Conservation (phyloP, 2,113 vertebrate genomes). For the Trochalopteron elliotii region DNA sequence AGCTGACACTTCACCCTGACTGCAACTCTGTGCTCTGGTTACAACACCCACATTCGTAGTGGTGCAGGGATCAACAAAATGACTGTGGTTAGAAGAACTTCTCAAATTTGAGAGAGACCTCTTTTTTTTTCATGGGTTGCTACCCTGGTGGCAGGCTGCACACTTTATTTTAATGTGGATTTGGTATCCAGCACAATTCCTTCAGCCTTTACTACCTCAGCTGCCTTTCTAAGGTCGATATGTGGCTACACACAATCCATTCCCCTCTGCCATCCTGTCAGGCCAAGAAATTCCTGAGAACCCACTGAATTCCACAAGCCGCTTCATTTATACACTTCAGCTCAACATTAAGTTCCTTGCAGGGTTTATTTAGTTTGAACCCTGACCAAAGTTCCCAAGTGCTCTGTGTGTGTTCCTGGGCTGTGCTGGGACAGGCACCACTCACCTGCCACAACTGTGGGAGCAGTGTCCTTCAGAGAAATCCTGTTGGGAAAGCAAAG, state of each 20-base stretch:
- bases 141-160: not conserved
- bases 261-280: not conserved
- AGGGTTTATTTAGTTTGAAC: not conserved
- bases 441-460: accelerated
- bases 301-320: not conserved
- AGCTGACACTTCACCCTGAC: not conserved
- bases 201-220: not conserved
- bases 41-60: accelerated
- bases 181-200: not conserved
- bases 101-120: not conserved
- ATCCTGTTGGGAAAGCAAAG: not conserved
- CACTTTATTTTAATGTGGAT: not conserved
- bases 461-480: not conserved
- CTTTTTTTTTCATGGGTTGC: not conserved
- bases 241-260: not conserved
- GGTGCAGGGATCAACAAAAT: not conserved
- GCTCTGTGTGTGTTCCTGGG: accelerated
- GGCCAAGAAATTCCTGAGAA: not conserved
- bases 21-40: not conserved
- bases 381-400: not conserved
- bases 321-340: not conserved
- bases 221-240: not conserved
- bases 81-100: not conserved
- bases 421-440: not conserved
- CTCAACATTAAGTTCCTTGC: not conserved